Conservation (phyloP, 2,888 invertebrate species). For the Lasioglossum vierecki region DNA sequence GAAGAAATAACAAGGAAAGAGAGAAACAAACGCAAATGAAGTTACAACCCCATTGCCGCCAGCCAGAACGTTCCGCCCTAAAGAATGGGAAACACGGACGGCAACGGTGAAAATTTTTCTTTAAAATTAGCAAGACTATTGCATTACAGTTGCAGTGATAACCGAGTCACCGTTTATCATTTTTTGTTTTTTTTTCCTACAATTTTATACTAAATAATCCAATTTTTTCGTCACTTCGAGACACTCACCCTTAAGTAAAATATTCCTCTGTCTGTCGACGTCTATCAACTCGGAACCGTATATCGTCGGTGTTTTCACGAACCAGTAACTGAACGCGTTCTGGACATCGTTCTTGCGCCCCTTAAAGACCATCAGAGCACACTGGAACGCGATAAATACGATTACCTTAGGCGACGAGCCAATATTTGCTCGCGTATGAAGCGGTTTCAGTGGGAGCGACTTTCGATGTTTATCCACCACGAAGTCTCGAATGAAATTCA, state of each 20-base stretch:
- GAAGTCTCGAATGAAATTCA: slow-evolving; percentile 12
- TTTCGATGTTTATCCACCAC: slow-evolving; percentile 12
- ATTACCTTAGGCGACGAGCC: slow-evolving; percentile 7
- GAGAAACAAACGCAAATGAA: slow-evolving; percentile 47
- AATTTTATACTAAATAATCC: not conserved
- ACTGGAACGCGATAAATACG: slow-evolving; percentile 36
- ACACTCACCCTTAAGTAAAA: slow-evolving; percentile 58
- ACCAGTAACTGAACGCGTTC: slow-evolving; percentile 45
- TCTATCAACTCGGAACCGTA: slow-evolving; percentile 48
- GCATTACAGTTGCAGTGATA: not conserved
- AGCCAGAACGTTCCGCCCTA: slow-evolving; percentile 25
- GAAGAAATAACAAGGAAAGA: slow-evolving; percentile 28
- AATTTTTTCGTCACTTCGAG: not conserved
- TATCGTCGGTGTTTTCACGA: slow-evolving; percentile 28
- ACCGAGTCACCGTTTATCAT: not conserved
- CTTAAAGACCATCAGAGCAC: slow-evolving; percentile 40
- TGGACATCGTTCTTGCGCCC: slow-evolving; percentile 43
- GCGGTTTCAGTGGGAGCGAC: slow-evolving; percentile 6
- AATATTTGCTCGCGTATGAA: slow-evolving; percentile 21
- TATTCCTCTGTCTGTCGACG: slow-evolving; percentile 39
- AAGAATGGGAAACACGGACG: slow-evolving; percentile 2
- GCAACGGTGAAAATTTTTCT: slow-evolving; percentile 19
- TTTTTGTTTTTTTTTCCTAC: not conserved
- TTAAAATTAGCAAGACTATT: slow-evolving; percentile 30
- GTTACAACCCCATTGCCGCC: slow-evolving; percentile 26